Percentiles rank a stretch among this genome's conserved stretches.
phyloP scores from a whole-genome alignment of 2,888 invertebrate species.

The Noctua janthina region DNA sequence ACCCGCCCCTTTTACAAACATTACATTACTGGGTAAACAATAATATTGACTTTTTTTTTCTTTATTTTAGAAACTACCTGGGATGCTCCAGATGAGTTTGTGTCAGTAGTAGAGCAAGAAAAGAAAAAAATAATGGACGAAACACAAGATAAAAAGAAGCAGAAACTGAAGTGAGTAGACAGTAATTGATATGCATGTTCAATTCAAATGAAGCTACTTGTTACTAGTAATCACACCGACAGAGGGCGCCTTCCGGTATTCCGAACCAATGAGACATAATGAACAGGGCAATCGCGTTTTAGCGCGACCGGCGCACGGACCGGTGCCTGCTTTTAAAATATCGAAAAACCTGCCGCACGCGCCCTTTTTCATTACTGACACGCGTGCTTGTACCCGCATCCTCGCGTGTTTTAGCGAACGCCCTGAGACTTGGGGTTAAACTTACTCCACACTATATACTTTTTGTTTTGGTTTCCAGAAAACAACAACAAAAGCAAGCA shows the following conservation, averaged over 20 bases:
- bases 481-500: constrained; percentile 81
- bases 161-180: constrained; percentile 78
- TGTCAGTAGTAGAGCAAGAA: constrained; percentile 92
- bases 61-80: constrained; percentile 92
- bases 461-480: constrained; percentile 68
- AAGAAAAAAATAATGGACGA: constrained; percentile 84
- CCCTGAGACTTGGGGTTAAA: not conserved
- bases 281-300: not conserved
- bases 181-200: not conserved
- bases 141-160: constrained; percentile 79
- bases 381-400: not conserved
- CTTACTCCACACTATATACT: constrained; percentile 1
- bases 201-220: not conserved
- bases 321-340: not conserved
- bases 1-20: not conserved
- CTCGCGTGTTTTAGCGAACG: not conserved
- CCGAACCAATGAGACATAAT: not conserved
- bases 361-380: not conserved
- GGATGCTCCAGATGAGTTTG: constrained; percentile 94
- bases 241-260: not conserved
- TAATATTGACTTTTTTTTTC: not conserved
- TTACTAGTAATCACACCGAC: not conserved
- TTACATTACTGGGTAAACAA: not conserved
- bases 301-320: not conserved
- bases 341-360: not conserved